These are phyloP conservation scores for Synanceia verrucosa DNA, from an alignment of 2,797 vertebrate species.

Conservation along the genomic window DNA sequence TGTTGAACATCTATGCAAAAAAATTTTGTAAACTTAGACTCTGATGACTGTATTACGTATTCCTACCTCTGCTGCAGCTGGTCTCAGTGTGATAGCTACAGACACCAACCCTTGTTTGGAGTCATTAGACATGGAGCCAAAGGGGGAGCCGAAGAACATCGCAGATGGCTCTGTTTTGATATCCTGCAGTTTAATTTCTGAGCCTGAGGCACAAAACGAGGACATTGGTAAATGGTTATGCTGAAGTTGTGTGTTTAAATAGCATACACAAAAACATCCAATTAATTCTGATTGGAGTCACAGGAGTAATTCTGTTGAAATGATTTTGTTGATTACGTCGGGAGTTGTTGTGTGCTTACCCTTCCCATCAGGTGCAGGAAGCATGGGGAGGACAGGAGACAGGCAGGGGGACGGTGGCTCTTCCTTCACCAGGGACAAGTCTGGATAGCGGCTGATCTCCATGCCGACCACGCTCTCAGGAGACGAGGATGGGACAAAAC, in stretches of 20 bases:
- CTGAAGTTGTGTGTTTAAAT: not conserved
- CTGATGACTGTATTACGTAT: not conserved
- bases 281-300: not conserved
- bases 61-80: slow-evolving; percentile 94
- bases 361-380: slow-evolving; percentile 92
- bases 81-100: slow-evolving; percentile 97
- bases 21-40: not conserved
- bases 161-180: slow-evolving; percentile 90
- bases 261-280: not conserved
- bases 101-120: slow-evolving; percentile 94
- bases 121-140: slow-evolving; percentile 86
- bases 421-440: slow-evolving; percentile 92
- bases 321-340: slow-evolving; percentile 3
- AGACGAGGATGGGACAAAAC: slow-evolving; percentile 97
- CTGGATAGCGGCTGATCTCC: slow-evolving; percentile 95
- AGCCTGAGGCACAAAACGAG: slow-evolving; percentile 77
- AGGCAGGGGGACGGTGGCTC: slow-evolving; percentile 91
- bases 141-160: slow-evolving; percentile 89
- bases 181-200: slow-evolving; percentile 88
- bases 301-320: not conserved
- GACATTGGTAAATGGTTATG: not conserved
- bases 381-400: slow-evolving; percentile 94
- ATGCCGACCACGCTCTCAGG: slow-evolving; percentile 96
- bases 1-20: not conserved
- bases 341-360: slow-evolving; percentile 73